Percentiles rank a stretch among this genome's conserved stretches.
Evolutionary conservation across 2,888 invertebrate species (phyloP).

Genomic region (Lampropteryx suffumata): DNA sequence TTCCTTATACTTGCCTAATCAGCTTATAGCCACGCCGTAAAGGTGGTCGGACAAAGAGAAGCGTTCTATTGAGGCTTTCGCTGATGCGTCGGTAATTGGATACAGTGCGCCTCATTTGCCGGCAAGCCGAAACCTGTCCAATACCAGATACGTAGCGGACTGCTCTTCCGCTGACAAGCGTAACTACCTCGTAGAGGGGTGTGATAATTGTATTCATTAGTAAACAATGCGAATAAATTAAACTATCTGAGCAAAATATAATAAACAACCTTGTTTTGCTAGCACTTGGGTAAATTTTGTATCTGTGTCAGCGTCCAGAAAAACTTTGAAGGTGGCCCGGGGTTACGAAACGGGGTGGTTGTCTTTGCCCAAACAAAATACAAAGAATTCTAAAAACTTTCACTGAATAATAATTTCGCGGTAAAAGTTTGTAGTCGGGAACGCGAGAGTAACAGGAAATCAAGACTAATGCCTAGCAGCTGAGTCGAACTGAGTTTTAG

Average conservation of each 20-base stretch:
- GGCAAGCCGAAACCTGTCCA: conserved; percentile 60
- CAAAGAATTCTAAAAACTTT: conserved; percentile 74
- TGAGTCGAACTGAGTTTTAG: conserved; percentile 72
- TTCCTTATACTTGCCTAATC: conserved; percentile 53
- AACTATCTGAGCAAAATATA: conserved; percentile 23
- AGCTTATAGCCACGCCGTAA: conserved; percentile 51
- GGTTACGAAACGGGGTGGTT: conserved; percentile 29
- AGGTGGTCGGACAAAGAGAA: conserved; percentile 44
- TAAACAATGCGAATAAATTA: conserved; percentile 5
- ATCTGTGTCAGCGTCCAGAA: conserved; percentile 52
- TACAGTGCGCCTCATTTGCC: conserved; percentile 59
- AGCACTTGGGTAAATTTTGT: conserved; percentile 38
- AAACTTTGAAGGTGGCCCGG: conserved; percentile 48
- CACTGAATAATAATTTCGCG: conserved; percentile 74
- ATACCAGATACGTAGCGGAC: conserved; percentile 44
- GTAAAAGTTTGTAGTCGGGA: conserved; percentile 61
- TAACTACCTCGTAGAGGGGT: conserved; percentile 26
- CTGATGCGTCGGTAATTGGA: conserved; percentile 57
- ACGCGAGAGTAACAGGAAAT: conserved; percentile 66
- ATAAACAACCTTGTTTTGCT: conserved; percentile 17
- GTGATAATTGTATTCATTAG: conserved; percentile 8
- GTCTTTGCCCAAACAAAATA: conserved; percentile 55
- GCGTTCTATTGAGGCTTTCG: conserved; percentile 35
- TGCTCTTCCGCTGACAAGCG: conserved; percentile 36
- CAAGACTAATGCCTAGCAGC: conserved; percentile 70